Percentiles rank a stretch among this genome's conserved stretches.
Evolutionary conservation across 2,113 vertebrate species (phyloP).

Genomic region (human): GRCh38 chr9:15122501-15123000

Average conservation of each 20-base stretch:
- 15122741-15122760: not conserved
- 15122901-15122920: not conserved
- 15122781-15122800: not conserved
- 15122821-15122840: not conserved
- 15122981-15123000: not conserved
- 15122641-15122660: no score
- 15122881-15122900: not conserved
- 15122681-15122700: no score
- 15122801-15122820: not conserved
- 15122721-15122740: not conserved
- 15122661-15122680: no score
- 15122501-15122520: no score
- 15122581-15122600: no score
- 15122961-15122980: not conserved
- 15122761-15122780: not conserved
- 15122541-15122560: no score
- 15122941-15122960: not conserved
- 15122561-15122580: no score
- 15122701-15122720: not conserved
- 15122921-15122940: not conserved
- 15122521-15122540: accelerated
- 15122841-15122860: not conserved
- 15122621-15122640: no score
- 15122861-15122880: not conserved
- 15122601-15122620: no score